A percentile compares a stretch with the other conserved stretches of the same genome.
Conservation (phyloP, 2,888 invertebrate species). For the Pyrrhosoma nymphula region DNA sequence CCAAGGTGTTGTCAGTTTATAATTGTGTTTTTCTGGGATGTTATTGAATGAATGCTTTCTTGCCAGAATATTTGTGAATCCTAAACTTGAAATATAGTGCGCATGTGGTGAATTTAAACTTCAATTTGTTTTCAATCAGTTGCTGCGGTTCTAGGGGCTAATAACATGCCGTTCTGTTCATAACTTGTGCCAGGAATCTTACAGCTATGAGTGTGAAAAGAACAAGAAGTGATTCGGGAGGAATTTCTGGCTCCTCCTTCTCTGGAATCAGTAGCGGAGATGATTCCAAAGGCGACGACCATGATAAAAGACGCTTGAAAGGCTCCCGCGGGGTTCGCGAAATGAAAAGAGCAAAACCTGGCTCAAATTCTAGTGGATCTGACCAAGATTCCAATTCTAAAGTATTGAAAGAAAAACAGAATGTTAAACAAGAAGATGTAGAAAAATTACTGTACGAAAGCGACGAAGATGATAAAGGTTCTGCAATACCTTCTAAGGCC, state of each 20-base stretch:
- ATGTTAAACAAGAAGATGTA: background rate
- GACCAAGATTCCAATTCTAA: background rate
- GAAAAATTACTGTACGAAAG: constrained; percentile 11
- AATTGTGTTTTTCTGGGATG: background rate
- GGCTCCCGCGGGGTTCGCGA: background rate
- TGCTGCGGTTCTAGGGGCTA: background rate
- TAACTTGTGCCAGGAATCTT: background rate
- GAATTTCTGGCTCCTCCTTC: background rate
- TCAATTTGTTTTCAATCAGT: background rate
- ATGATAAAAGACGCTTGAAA: background rate
- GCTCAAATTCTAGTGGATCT: background rate
- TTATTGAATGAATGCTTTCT: background rate
- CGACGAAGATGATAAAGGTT: background rate
- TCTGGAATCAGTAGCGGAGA: background rate
- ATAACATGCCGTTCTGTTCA: background rate
- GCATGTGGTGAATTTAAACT: background rate
- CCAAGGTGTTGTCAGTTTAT: background rate
- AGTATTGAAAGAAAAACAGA: background rate
- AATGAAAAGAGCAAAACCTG: background rate
- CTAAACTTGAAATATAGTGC: background rate
- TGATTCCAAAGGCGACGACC: background rate
- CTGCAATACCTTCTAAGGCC: background rate
- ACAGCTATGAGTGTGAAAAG: background rate
- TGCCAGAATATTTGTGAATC: background rate
- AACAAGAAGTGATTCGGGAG: background rate